phyloP scores from a whole-genome alignment of 92 coral and sea anemone species.

The Umimayanthus kanabou region DNA sequence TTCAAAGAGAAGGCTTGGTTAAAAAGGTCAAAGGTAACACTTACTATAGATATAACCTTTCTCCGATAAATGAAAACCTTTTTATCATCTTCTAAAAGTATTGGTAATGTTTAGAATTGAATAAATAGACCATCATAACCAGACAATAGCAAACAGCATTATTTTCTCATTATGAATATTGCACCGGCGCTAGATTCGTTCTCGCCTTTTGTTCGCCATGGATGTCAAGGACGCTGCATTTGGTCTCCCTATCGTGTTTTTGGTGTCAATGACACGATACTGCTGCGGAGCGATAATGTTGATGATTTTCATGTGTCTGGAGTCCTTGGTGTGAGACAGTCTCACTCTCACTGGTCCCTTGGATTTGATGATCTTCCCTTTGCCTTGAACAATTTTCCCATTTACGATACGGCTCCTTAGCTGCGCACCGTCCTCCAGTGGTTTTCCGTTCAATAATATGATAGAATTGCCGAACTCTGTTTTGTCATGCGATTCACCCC shows the following conservation, averaged over 20 bases:
- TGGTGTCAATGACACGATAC: constrained; percentile 77
- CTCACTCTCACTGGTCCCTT: constrained; percentile 90
- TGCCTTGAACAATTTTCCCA: constrained; percentile 81
- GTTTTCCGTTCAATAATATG: constrained; percentile 87
- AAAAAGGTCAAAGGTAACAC: background rate
- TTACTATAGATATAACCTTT: background rate
- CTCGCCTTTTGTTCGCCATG: constrained; percentile 4
- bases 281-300: constrained; percentile 82
- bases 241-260: constrained; percentile 76
- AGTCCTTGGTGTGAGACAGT: constrained; percentile 86
- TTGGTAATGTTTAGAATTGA: background rate
- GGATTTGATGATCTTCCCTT: constrained; percentile 87
- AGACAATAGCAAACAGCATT: background rate
- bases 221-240: background rate
- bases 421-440: constrained; percentile 85
- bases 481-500: constrained; percentile 32
- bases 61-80: background rate
- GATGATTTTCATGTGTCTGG: constrained; percentile 74
- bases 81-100: too few relatives aligned
- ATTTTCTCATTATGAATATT: background rate
- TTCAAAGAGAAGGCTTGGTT: too few relatives aligned
- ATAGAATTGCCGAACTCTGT: constrained; percentile 69
- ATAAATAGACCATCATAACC: too few relatives aligned
- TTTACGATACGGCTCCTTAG: constrained; percentile 78
- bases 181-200: background rate